Conservation (phyloP, 1,140 invertebrate genomes). For the Drosophila suzukii region DNA sequence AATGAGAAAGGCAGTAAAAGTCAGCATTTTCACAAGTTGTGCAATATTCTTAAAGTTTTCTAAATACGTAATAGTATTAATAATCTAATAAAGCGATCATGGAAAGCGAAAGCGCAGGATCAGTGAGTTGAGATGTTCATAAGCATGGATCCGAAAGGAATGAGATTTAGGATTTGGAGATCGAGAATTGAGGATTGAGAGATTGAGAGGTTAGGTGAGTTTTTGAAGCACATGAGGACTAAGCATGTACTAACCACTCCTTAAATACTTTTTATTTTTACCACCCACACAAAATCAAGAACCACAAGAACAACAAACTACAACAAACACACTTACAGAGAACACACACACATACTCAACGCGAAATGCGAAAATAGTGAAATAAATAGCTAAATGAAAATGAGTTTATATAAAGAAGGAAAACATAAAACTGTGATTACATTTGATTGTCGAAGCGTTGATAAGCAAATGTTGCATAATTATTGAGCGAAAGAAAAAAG, state of each 20-base stretch:
- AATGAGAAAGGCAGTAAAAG: conserved; percentile 55
- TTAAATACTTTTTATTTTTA: conserved; percentile 48
- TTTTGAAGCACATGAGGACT: conserved; percentile 65
- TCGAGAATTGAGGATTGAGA: conserved; percentile 1
- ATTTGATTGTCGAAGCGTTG: conserved; percentile 76
- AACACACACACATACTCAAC: conserved; percentile 33
- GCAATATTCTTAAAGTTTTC: conserved; percentile 82
- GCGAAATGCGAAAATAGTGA: conserved; percentile 65
- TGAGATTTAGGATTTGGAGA: conserved; percentile 21
- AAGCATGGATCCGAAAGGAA: conserved; percentile 49
- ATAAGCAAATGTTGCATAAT: conserved; percentile 71
- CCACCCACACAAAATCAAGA: conserved; percentile 41
- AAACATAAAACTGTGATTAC: conserved; percentile 84
- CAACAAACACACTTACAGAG: conserved; percentile 36
- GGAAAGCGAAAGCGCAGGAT: conserved; percentile 21
- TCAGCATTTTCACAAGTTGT: conserved; percentile 77
- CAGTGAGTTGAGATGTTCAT: conserved; percentile 65
- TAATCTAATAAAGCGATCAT: conserved; percentile 45
- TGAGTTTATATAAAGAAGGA: conserved; percentile 82
- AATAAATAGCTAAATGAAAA: conserved; percentile 83
- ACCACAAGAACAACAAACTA: conserved; percentile 37
- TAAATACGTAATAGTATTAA: conserved; percentile 83
- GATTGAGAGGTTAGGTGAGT: conserved; percentile 60
- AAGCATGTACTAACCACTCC: conserved; percentile 46
- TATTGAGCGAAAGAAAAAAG: conserved; percentile 47